Evolutionary conservation across 2,113 vertebrate species (phyloP).

Genomic region (Alectura lathami): DNA sequence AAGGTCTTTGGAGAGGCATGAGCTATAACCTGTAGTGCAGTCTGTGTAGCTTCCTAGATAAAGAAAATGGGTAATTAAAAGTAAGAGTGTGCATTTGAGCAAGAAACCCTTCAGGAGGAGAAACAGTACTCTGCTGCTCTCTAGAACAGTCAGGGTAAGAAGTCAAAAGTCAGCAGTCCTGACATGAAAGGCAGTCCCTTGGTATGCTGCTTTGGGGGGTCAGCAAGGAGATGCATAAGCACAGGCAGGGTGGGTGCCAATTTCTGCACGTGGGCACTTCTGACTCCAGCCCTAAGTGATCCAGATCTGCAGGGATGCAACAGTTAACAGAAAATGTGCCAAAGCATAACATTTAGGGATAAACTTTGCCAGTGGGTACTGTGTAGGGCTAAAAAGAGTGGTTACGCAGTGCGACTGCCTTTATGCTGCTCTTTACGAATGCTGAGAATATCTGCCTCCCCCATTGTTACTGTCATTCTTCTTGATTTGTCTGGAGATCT

Average conservation of each 20-base stretch:
- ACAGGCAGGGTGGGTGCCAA: background rate
- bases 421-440: background rate
- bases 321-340: background rate
- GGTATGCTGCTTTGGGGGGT: background rate
- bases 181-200: background rate
- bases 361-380: background rate
- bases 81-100: background rate
- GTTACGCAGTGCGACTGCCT: background rate
- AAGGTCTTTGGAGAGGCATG: background rate
- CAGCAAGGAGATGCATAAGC: background rate
- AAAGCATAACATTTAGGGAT: background rate
- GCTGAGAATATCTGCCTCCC: background rate
- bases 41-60: background rate
- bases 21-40: background rate
- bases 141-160: background rate
- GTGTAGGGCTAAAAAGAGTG: background rate
- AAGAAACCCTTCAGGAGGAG: background rate
- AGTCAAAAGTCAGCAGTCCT: background rate
- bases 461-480: background rate
- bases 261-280: background rate
- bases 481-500: background rate
- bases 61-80: slow-evolving; percentile 8
- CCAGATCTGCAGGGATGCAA: background rate
- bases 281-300: background rate
- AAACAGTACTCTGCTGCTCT: background rate